These are phyloP conservation scores for Strix aluco DNA, from an alignment of 2,113 vertebrate genomes.

Conservation along the genomic window DNA sequence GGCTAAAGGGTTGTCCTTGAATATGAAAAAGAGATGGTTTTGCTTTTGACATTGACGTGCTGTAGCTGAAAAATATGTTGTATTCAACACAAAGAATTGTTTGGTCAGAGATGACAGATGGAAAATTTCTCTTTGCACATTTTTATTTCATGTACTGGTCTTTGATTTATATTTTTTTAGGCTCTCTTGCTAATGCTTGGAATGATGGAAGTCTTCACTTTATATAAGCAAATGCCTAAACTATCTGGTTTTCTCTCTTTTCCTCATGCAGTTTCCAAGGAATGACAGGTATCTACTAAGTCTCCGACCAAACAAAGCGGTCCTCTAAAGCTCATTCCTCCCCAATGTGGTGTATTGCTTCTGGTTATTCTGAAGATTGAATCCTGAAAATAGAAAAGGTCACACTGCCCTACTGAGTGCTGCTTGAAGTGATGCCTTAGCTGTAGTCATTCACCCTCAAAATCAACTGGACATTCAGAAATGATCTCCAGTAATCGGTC, in stretches of 20 bases:
- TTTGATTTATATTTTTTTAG: neutral
- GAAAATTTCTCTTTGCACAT: neutral
- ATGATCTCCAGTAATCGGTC: neutral
- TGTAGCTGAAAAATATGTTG: neutral
- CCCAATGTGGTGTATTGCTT: fast-evolving
- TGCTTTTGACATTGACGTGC: neutral
- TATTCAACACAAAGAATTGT: neutral
- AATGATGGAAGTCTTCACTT: neutral
- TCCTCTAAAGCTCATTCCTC: neutral
- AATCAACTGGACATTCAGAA: neutral
- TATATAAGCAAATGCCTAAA: neutral
- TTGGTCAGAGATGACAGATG: neutral
- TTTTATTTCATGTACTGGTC: neutral
- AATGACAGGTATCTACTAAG: neutral
- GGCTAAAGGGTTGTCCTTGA: neutral
- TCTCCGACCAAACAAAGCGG: neutral
- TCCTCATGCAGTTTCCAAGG: neutral
- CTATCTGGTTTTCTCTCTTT: neutral
- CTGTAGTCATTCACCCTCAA: neutral
- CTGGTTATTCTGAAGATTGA: neutral
- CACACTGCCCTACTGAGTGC: neutral
- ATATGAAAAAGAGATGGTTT: neutral
- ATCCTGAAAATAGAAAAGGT: neutral
- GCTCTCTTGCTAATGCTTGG: neutral
- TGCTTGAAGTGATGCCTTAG: neutral